Evolutionary conservation across 2,888 invertebrate species (phyloP), one percentile per base, ranked within the genome.

Genomic region (Emesis furor): DNA sequence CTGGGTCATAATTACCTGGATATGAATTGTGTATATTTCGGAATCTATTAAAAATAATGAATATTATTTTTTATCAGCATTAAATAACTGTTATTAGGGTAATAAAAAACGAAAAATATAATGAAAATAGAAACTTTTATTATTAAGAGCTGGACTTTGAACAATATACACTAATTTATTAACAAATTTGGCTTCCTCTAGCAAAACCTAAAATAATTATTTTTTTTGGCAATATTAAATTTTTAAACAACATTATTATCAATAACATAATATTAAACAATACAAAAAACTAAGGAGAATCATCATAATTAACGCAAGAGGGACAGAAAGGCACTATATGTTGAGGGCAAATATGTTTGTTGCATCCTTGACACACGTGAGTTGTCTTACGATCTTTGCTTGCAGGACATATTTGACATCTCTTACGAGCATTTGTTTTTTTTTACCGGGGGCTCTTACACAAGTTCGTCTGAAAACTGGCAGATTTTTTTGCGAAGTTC

Each of bases 251-350:
- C 35, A 35, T 35, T 35, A 35, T 6, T 35, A 35, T 35, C 35
- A 35, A 35, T 35, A 35, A 35, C 35, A 35, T 35, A 35, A 35
- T 35, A 35, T 35, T 35, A 35, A 35, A 35, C 35, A 35, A 35
- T 35, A 35, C 35, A 35, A 35, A 62, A 51, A 42, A 46, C 46
- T 46, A 46, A 46, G 10, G 46, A 76, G 76, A 37, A 17, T 30
- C 76, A 76, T 80, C 67, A 74, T 74, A 17, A 30, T 55, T 30
- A 37, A 32, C 74, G 62, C 75, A 83, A 68, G 82, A 67, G 75
- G 73, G 55, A 73, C 81, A 83, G 81, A 83, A 83, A 79, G 76
- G 59, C 76, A 85, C 46, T 42, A 82, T 69, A 73, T 82, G 76
- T 79, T 82, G 65, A 59, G 46, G 30, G 65, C 73, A 82, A 79